These are phyloP conservation scores for Choloepus hoffmanni DNA, from an alignment of 2,113 vertebrate species.

Conservation along the genomic window DNA sequence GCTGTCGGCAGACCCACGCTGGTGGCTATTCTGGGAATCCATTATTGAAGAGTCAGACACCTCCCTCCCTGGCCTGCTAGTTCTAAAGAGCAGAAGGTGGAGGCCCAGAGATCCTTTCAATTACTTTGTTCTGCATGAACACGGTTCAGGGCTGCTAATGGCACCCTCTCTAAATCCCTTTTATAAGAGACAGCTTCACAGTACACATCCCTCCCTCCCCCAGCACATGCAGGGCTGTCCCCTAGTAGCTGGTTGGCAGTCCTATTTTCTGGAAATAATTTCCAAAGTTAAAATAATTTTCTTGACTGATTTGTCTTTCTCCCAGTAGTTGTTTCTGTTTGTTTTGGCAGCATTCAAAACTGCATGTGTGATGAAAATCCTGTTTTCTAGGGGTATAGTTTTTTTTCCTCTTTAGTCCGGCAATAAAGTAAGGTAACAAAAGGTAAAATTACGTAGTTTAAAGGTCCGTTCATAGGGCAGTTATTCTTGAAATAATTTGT, in stretches of 20 bases:
- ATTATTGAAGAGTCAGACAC: slow-evolving; percentile 25
- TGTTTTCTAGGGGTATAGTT: not conserved
- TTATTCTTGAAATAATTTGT: slow-evolving; percentile 20
- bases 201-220: not conserved
- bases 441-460: not conserved
- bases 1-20: not conserved
- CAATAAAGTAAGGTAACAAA: slow-evolving; percentile 10
- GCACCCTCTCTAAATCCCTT: not conserved
- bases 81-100: not conserved
- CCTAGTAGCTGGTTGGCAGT: not conserved
- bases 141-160: slow-evolving; percentile 23
- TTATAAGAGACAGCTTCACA: not conserved
- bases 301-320: slow-evolving; percentile 31
- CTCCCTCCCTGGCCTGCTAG: not conserved
- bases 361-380: not conserved
- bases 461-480: not conserved
- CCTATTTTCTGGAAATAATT: not conserved
- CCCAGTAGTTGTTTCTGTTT: not conserved
- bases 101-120: not conserved
- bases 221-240: not conserved
- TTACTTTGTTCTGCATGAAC: slow-evolving; percentile 57
- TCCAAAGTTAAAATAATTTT: not conserved
- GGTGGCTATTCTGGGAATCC: slow-evolving; percentile 54
- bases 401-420: not conserved
- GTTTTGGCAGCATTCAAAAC: slow-evolving; percentile 14